Conservation (phyloP, 2,888 invertebrate genomes). For the Brachyptera risi region DNA sequence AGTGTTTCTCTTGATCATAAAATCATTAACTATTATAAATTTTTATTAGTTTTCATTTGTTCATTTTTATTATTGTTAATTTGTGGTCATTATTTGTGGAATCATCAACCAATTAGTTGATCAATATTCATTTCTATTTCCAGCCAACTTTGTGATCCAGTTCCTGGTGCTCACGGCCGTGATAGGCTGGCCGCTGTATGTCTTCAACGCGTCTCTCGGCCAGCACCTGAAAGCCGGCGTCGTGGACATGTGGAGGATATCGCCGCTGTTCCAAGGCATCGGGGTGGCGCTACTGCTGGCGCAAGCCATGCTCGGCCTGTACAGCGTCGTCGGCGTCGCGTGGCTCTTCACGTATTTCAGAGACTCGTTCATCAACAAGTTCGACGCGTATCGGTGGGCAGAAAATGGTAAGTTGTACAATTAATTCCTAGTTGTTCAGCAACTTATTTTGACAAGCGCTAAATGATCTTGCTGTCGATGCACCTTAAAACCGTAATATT, state of each 20-base stretch:
- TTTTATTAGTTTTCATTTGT: no score
- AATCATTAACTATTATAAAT: no score
- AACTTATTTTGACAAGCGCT: no score
- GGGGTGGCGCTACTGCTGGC: conserved; percentile 75
- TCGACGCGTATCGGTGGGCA: conserved; percentile 75
- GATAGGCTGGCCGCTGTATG: conserved; percentile 79
- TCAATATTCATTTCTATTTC: no score
- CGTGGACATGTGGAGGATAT: conserved; percentile 90
- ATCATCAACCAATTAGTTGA: no score
- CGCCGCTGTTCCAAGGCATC: conserved; percentile 81
- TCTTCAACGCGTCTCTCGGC: conserved; percentile 79
- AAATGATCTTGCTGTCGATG: no score
- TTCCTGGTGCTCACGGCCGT: conserved; percentile 78
- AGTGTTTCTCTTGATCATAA: no score
- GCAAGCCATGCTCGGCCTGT: conserved; percentile 78
- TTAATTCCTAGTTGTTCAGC: no score
- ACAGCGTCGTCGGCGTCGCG: conserved; percentile 83
- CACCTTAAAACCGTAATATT: no score
- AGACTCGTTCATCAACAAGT: conserved; percentile 77
- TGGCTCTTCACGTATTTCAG: conserved; percentile 87
- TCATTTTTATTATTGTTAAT: no score
- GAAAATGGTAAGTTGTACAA: conserved; percentile 54
- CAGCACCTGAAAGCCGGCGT: conserved; percentile 80
- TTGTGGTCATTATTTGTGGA: no score
- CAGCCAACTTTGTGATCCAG: conserved; percentile 83